These are phyloP conservation scores for Drosophila sordidula DNA, from an alignment of 2,888 invertebrate species.

Conservation along the genomic window DNA sequence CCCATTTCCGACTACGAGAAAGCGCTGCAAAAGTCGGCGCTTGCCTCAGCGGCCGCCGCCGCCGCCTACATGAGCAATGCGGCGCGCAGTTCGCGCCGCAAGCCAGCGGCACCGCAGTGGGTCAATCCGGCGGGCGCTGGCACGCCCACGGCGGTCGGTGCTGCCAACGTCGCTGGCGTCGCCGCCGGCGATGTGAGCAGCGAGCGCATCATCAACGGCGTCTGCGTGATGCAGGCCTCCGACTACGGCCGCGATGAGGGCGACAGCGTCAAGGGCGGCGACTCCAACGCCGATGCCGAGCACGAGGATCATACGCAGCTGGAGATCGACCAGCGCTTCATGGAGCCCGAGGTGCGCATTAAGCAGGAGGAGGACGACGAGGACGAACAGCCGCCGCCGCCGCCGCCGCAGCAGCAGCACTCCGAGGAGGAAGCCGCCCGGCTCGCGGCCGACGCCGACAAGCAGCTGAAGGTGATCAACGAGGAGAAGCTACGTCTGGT, in stretches of 20 bases:
- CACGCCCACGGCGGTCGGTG: constrained; percentile 44
- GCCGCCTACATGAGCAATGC: constrained; percentile 74
- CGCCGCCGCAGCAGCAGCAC: constrained; percentile 20
- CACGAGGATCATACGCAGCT: constrained; percentile 67
- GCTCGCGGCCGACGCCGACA: constrained; percentile 53
- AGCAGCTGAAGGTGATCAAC: constrained; percentile 71
- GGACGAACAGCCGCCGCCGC: constrained; percentile 54
- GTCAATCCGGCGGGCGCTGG: constrained; percentile 90
- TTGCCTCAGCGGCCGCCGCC: constrained; percentile 66
- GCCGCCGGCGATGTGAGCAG: constrained; percentile 86
- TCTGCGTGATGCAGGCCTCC: constrained; percentile 95
- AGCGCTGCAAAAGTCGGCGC: constrained; percentile 66
- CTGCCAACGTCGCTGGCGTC: constrained; percentile 46
- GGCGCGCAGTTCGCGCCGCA: constrained; percentile 88
- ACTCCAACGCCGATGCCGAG: constrained; percentile 59
- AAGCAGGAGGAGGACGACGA: constrained; percentile 84
- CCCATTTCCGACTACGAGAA: constrained; percentile 84
- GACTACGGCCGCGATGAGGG: constrained; percentile 87
- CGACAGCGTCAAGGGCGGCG: constrained; percentile 87
- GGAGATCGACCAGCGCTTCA: constrained; percentile 81
- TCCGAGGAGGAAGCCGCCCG: constrained; percentile 15
- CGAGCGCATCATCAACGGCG: constrained; percentile 96
- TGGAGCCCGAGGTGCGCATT: constrained; percentile 84
- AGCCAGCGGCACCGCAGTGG: constrained; percentile 98
- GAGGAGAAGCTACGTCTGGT: constrained; percentile 82